These are phyloP conservation scores for Disparrhopalites patrizii DNA, from an alignment of 2,888 invertebrate genomes.

Conservation along the genomic window DNA sequence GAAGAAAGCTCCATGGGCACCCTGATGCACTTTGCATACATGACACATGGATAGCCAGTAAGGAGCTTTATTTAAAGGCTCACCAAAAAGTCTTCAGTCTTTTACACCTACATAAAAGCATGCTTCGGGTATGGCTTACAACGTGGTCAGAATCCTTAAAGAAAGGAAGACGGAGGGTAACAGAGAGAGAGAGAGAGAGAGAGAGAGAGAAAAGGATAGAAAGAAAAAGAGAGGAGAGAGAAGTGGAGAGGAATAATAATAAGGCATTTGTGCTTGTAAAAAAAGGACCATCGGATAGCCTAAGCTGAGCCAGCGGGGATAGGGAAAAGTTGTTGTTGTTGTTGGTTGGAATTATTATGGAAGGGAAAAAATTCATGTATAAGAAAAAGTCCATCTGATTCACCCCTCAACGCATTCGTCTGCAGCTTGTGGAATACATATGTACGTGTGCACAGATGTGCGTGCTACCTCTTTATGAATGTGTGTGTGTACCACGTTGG, in stretches of 20 bases:
- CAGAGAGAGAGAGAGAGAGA: neutral
- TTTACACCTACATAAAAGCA: neutral
- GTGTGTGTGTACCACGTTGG: neutral
- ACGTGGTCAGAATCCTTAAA: neutral
- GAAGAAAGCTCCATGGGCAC: no score
- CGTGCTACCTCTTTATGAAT: neutral
- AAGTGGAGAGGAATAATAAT: neutral
- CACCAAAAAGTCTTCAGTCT: no score
- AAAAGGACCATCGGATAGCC: constrained; percentile 9
- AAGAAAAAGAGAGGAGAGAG: neutral
- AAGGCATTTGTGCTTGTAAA: neutral
- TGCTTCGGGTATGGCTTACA: neutral
- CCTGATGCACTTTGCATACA: no score
- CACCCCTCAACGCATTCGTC: no score
- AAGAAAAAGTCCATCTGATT: neutral
- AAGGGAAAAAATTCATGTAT: neutral
- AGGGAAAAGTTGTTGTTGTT: neutral
- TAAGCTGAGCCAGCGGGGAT: neutral
- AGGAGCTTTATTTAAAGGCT: no score
- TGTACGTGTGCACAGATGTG: neutral
- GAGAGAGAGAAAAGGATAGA: neutral
- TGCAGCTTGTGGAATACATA: no score
- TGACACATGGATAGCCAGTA: no score
- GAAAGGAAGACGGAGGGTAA: neutral
- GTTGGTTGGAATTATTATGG: no score